Base-by-base conservation (phyloP, 2,797 vertebrate genomes). In the Erethizon dorsatum region DNA sequence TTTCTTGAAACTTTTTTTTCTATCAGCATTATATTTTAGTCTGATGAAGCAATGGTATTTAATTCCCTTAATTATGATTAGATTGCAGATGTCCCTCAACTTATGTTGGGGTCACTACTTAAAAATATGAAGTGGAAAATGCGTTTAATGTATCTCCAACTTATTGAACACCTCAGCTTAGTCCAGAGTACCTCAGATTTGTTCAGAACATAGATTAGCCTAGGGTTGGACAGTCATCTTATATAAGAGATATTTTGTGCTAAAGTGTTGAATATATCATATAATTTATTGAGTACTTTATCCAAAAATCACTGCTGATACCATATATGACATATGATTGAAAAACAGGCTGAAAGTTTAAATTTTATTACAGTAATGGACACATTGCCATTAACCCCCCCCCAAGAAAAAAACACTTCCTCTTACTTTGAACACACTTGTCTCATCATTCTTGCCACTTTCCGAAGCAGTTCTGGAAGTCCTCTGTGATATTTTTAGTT, bases 1-100 rank as follows among this genome's bases (percentile, higher is more conserved):
- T 86, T 86, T 92, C 52, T 90, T 83, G 52, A 77, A 90, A 77
- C 89, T 82, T 59, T 13, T n/a, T 91, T 91, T 96, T 86, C 10
- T 37, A 37, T 85, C 37, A 77, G 13, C 41, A 73, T 61, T 90
- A 14, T 83, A 83, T 77, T 73, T 75, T 67, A 59, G 31, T 91
- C 37, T 80, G 41, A 63, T 71, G 80, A 94, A 63, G 47, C 37
- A 88, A 80, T 37, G 88, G 28, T 69, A 71, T 91, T 22, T 90
- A 80, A 86, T 77, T 89, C 14, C 56, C 71, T 50, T 56, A 65
- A 86, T 79, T 50, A 79, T 37, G 59, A 52, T 45, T 80, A 54
- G 56, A 86, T 69, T 47, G 18, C 22, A 83, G 20, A 37, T n/a
- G 47, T 22, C 63, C 41, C 37, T 85, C 18, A 52, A 14, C 6